Conservation (phyloP, 2,113 vertebrate genomes). For the Promerops cafer region DNA sequence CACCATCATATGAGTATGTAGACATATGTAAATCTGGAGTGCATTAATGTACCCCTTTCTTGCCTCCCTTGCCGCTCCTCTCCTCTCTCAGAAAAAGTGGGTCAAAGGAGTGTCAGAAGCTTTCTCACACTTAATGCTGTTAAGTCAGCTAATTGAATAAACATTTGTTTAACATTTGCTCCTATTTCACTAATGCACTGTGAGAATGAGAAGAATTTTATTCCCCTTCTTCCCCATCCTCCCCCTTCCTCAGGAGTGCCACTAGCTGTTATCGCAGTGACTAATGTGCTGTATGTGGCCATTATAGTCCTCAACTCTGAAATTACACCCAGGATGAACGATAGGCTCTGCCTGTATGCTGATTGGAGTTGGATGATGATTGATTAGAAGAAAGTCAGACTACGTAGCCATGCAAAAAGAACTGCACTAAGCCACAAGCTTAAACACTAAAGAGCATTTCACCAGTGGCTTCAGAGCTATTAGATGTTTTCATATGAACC, state of each 20-base stretch:
- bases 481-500: constrained; percentile 71
- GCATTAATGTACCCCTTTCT: neutral
- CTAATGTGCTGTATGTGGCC: constrained; percentile 50
- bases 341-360: constrained; percentile 57
- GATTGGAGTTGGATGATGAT: constrained; percentile 71
- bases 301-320: constrained; percentile 61
- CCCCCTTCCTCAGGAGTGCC: constrained; percentile 9
- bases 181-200: constrained; percentile 36
- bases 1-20: neutral
- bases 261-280: constrained; percentile 43
- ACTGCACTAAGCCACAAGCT: constrained; percentile 56
- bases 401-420: constrained; percentile 56
- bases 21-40: neutral
- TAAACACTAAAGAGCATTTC: constrained; percentile 60
- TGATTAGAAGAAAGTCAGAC: constrained; percentile 67
- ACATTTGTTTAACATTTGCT: constrained; percentile 63
- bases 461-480: constrained; percentile 61
- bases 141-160: constrained; percentile 60
- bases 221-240: neutral
- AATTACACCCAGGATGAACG: constrained; percentile 67
- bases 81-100: neutral
- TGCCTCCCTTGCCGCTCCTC: neutral
- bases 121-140: constrained; percentile 38
- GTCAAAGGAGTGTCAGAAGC: constrained; percentile 40
- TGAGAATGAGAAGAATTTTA: constrained; percentile 49